Percentiles rank a stretch among this genome's conserved stretches.
phyloP scores from a whole-genome alignment of 2,797 vertebrate species.

The Crocodylus rhombifer region DNA sequence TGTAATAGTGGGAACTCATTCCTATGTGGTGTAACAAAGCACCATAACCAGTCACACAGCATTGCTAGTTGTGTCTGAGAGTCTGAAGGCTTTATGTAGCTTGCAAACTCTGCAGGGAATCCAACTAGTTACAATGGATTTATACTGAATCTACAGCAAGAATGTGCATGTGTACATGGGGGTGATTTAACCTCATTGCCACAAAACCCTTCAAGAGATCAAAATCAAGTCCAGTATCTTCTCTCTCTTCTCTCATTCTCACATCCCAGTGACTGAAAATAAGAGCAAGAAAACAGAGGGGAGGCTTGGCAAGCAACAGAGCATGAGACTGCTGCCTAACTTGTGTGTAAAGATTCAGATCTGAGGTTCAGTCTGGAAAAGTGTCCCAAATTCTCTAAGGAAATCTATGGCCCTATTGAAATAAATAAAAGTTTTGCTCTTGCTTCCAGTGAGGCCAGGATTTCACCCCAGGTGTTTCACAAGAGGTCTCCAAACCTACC shows the following conservation, averaged over 20 bases:
- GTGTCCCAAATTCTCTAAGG: neutral
- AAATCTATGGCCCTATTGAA: rapidly evolving
- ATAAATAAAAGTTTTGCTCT: neutral
- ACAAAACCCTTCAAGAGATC: neutral
- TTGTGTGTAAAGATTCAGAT: no score
- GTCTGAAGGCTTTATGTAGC: neutral
- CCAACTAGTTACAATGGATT: rapidly evolving
- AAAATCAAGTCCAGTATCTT: rapidly evolving
- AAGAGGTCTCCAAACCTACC: neutral
- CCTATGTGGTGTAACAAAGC: neutral
- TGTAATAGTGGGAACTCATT: no score
- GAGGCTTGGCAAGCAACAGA: neutral
- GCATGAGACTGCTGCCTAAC: no score
- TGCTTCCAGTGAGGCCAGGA: rapidly evolving
- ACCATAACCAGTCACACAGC: neutral
- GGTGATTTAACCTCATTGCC: no score
- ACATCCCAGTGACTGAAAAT: neutral
- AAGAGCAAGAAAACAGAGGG: neutral
- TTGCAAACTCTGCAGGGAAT: neutral
- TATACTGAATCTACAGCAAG: neutral
- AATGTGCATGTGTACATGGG: rapidly evolving
- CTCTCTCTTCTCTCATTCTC: neutral
- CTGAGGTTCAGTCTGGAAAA: neutral
- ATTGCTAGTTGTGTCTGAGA: rapidly evolving
- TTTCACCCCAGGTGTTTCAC: neutral